Base-by-base conservation (phyloP, 2,888 invertebrate species). In the Crioceris asparagi region DNA sequence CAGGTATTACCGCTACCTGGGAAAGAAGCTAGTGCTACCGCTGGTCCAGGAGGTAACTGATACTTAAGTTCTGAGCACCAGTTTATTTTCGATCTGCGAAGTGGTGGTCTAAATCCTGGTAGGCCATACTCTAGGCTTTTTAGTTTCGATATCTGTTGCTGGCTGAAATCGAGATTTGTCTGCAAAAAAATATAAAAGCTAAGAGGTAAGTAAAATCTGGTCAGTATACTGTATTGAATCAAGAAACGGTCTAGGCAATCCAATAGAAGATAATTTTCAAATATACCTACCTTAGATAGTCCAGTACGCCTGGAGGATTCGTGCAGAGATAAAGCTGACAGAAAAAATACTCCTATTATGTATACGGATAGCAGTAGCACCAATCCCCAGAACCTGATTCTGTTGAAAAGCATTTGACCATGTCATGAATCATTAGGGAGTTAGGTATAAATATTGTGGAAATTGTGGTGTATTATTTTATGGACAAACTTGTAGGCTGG, bases 1-100 rank as follows among this genome's bases (percentile, higher is more conserved):
- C 86, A 86, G 15, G 85, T 85, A 56, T 86, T 86, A 1, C 85
- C 85, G 55, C 83, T 84, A n/a, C 85, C 85, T 4, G 85, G 86
- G 59, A 80, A 83, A 0, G 83, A 83, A 1, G 77, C 83, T 19
- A 86, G 63, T 1, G 84, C 85, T 1, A 74, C 70, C 6, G 72
- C 66, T 1, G 69, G 66, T 7, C 71, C 70, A 0, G 75, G 71
- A 0, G 67, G 63, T 21, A 56, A 48, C 6, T 47, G 10, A 40
- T 51, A 71, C 18, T 58, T 64, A 29, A 74, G 54, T 33, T 69
- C 67, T 42, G 67, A 64, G 48, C 74, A 75, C 75, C 76, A 76
- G 27, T 62, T 59, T 29, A 66, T 64, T 38, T 57, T 55, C 2
- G 59, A 57, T 12, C 60, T 52, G 15, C 59, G 53, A 10, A 59